Conservation (phyloP, 2,797 vertebrate genomes). For the Steatocranus sp. region DNA sequence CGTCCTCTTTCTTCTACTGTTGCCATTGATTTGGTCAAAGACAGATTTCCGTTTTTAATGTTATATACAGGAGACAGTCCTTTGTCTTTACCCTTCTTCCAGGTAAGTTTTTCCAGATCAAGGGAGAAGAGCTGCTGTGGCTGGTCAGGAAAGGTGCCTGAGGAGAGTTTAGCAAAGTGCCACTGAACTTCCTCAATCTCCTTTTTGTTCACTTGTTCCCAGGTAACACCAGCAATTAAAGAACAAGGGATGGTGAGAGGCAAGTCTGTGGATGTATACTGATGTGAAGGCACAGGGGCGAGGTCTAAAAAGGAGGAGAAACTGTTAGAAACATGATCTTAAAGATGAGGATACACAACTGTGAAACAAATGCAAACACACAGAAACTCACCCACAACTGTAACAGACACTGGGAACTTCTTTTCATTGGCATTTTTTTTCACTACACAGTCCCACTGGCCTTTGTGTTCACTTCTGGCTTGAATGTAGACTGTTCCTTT, state of each 20-base stretch:
- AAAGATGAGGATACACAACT: background rate
- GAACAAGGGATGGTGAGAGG: conserved; percentile 50
- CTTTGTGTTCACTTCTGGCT: background rate
- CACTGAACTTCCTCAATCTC: conserved; percentile 36
- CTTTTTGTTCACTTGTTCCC: conserved; percentile 15
- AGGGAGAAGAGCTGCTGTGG: conserved; percentile 18
- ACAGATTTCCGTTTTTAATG: background rate
- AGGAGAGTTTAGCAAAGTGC: conserved; percentile 17
- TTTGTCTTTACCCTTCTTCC: background rate
- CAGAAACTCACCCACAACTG: conserved; percentile 62
- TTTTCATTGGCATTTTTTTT: rapidly evolving
- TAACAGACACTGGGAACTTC: background rate
- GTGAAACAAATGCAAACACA: background rate
- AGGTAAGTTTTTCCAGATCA: background rate
- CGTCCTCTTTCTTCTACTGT: conserved; percentile 21
- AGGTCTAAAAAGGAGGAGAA: conserved; percentile 52
- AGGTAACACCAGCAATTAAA: conserved; percentile 3
- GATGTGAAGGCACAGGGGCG: background rate
- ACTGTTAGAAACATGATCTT: background rate
- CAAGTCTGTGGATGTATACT: conserved; percentile 24
- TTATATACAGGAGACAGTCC: rapidly evolving
- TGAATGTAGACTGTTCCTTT: rapidly evolving
- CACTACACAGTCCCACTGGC: conserved; percentile 60
- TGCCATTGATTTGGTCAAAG: background rate
- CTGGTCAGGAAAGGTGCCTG: rapidly evolving